phyloP scores from a whole-genome alignment of 2,888 invertebrate species.

The Leucophora obtusa region DNA sequence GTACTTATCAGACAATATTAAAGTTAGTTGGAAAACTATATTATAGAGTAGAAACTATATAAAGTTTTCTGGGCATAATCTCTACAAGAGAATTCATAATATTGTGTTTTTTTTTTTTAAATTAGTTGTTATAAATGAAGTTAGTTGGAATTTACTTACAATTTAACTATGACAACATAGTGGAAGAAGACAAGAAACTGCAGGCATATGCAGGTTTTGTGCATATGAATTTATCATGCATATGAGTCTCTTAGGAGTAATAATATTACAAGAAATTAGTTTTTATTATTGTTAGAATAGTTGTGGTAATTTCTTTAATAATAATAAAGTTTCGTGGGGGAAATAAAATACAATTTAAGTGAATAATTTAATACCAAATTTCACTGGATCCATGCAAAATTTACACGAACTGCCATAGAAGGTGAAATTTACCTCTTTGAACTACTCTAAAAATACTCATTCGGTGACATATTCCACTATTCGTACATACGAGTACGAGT shows the following conservation, averaged over 20 bases:
- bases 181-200: neutral
- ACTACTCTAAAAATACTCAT: too few species aligned
- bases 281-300: conserved; percentile 28
- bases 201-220: conserved; percentile 41
- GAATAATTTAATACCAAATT: too few species aligned
- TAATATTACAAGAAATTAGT: conserved; percentile 53
- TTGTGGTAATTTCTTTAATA: neutral
- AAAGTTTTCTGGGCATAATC: neutral
- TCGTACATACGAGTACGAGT: too few species aligned
- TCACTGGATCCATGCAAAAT: too few species aligned
- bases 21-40: neutral
- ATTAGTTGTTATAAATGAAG: neutral
- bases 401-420: too few species aligned
- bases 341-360: too few species aligned
- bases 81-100: neutral
- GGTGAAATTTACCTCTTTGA: too few species aligned
- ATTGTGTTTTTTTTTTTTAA: neutral
- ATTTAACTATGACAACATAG: neutral
- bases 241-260: conserved; percentile 41
- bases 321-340: neutral
- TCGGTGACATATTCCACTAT: too few species aligned
- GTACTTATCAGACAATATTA: neutral
- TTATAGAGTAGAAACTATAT: neutral
- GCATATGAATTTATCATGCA: conserved; percentile 38
- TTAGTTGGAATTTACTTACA: neutral